A percentile compares a stretch with the other conserved stretches of the same genome.
These are phyloP conservation scores for Conchocele bisecta DNA, from an alignment of 2,888 invertebrate species.

Conservation along the genomic window DNA sequence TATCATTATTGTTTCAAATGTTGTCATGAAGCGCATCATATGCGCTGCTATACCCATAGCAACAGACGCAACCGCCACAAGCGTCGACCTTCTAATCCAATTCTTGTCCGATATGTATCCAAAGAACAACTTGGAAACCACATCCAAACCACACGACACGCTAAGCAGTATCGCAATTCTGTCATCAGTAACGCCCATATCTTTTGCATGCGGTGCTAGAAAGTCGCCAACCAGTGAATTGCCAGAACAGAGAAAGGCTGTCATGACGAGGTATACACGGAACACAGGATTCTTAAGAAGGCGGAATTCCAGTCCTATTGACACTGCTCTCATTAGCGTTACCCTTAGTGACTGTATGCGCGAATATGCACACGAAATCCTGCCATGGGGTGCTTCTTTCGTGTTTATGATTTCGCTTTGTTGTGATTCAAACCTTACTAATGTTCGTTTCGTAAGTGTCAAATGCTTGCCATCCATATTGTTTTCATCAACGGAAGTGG, in stretches of 20 bases:
- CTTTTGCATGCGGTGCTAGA: slow-evolving; percentile 16
- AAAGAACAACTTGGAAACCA: slow-evolving; percentile 8
- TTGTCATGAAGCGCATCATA: slow-evolving; percentile 19
- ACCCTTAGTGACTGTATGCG: neutral
- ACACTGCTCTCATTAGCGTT: neutral
- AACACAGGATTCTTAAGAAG: slow-evolving; percentile 26
- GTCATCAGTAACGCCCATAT: slow-evolving; percentile 19
- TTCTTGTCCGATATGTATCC: slow-evolving; percentile 23
- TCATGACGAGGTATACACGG: slow-evolving; percentile 14
- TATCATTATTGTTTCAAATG: slow-evolving; percentile 22
- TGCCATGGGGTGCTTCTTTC: too few relatives aligned
- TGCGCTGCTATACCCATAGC: slow-evolving; percentile 14
- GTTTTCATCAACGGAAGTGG: too few relatives aligned
- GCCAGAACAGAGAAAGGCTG: slow-evolving; percentile 18
- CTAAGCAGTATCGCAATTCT: slow-evolving; percentile 13
- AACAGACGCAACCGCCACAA: slow-evolving; percentile 8
- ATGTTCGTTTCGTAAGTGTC: too few relatives aligned
- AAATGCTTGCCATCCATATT: too few relatives aligned
- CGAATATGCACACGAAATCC: too few relatives aligned
- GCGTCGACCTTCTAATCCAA: slow-evolving; percentile 21
- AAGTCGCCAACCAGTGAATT: neutral
- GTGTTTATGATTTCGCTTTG: too few relatives aligned
- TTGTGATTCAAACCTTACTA: too few relatives aligned
- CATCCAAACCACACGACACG: slow-evolving; percentile 1
- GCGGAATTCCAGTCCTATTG: slow-evolving; percentile 15